Conservation (phyloP, 2,888 invertebrate species). For the Pristionchus fissidentatus region DNA sequence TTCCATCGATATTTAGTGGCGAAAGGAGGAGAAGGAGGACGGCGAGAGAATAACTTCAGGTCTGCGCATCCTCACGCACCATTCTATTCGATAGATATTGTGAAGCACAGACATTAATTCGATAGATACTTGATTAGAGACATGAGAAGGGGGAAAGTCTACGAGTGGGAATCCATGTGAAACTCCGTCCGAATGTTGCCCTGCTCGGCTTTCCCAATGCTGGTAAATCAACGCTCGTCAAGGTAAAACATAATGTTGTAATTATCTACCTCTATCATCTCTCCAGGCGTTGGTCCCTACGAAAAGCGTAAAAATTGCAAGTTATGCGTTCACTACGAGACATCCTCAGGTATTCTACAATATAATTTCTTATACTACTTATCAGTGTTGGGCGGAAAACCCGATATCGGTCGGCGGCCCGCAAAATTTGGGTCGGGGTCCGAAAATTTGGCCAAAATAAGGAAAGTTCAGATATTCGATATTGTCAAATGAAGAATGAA, state of each 20-base stretch:
- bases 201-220: slow-evolving; percentile 74
- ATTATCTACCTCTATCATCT: neutral
- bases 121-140: slow-evolving; percentile 53
- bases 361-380: neutral
- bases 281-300: slow-evolving; percentile 65
- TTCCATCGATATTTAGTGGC: slow-evolving; percentile 65
- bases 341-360: slow-evolving; percentile 53
- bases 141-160: slow-evolving; percentile 62
- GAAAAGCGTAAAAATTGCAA: slow-evolving; percentile 69
- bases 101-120: neutral
- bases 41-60: slow-evolving; percentile 59
- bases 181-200: slow-evolving; percentile 71
- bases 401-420: too few species aligned
- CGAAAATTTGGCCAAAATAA: too few species aligned
- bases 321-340: slow-evolving; percentile 72
- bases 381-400: too few species aligned
- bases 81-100: too few species aligned
- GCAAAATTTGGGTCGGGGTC: too few species aligned
- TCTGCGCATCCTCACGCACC: too few species aligned
- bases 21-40: slow-evolving; percentile 68
- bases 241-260: slow-evolving; percentile 44
- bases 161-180: slow-evolving; percentile 65
- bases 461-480: too few species aligned
- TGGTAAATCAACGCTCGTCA: slow-evolving; percentile 72
- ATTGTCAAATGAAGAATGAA: too few species aligned